phyloP scores from a whole-genome alignment of 2,113 vertebrate genomes.

The Nyctibius bracteatus region DNA sequence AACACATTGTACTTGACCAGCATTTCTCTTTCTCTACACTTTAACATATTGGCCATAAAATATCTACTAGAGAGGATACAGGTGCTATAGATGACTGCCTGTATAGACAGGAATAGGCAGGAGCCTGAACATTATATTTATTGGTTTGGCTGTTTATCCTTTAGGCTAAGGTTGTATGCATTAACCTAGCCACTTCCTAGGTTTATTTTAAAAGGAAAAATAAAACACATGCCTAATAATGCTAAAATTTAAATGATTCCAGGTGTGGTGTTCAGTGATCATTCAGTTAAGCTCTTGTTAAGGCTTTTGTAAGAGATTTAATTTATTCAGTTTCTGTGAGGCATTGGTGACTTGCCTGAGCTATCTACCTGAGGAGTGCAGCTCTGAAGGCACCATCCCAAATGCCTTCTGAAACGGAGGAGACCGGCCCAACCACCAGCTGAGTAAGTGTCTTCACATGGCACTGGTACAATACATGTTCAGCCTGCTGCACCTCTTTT shows the following conservation, averaged over 20 bases:
- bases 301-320: not conserved
- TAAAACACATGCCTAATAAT: not conserved
- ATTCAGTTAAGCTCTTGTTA: not conserved
- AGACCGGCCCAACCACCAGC: not conserved
- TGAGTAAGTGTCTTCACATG: not conserved
- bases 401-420: accelerated
- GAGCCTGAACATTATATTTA: not conserved
- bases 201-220: conserved; percentile 47
- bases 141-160: conserved; percentile 37
- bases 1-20: not conserved
- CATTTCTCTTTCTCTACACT: conserved; percentile 9
- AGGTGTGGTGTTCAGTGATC: not conserved
- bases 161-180: conserved; percentile 15
- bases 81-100: not conserved
- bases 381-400: not conserved
- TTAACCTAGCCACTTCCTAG: conserved; percentile 41
- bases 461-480: not conserved
- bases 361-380: not conserved
- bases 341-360: not conserved
- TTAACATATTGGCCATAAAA: conserved; percentile 11
- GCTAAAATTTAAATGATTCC: conserved; percentile 29
- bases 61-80: not conserved
- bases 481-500: not conserved
- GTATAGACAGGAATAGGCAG: conserved; percentile 7
- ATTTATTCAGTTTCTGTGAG: not conserved